These are phyloP conservation scores for Protodeltote pygarga DNA, from an alignment of 2,888 invertebrate genomes.

Conservation along the genomic window DNA sequence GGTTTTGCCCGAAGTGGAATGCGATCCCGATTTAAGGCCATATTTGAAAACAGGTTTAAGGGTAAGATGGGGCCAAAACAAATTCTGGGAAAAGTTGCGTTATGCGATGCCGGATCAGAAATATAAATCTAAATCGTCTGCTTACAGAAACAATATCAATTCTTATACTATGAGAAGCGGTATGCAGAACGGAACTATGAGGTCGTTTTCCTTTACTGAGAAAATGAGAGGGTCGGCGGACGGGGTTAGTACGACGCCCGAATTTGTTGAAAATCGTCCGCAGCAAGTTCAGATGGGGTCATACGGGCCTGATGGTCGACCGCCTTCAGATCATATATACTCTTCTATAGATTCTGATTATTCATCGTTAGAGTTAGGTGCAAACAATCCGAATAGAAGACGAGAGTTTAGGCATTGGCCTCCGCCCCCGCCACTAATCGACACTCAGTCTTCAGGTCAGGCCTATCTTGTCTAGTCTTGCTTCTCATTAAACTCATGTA, in stretches of 20 bases:
- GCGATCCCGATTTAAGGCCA: conserved; percentile 94
- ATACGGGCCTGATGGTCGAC: conserved; percentile 88
- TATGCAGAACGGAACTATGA: conserved; percentile 87
- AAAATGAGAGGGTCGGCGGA: conserved; percentile 76
- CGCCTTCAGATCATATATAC: conserved; percentile 95
- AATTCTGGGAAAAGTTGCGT: conserved; percentile 97
- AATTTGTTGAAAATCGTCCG: conserved; percentile 71
- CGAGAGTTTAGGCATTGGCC: conserved; percentile 82
- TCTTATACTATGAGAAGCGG: conserved; percentile 92
- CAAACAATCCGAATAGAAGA: conserved; percentile 76
- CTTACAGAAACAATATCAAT: conserved; percentile 93
- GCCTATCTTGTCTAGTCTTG: conserved; percentile 84
- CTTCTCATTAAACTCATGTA: conserved; percentile 64
- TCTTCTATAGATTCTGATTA: conserved; percentile 96
- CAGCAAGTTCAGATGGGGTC: conserved; percentile 75
- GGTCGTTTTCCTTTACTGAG: conserved; percentile 87
- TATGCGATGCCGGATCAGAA: conserved; percentile 94
- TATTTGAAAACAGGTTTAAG: conserved; percentile 95
- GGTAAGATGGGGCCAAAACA: conserved; percentile 95
- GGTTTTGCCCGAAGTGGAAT: conserved; percentile 92
- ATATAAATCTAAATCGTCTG: conserved; percentile 76
- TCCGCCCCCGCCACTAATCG: conserved; percentile 78
- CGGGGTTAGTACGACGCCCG: conserved; percentile 89
- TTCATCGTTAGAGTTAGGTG: conserved; percentile 91
- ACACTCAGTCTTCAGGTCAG: conserved; percentile 80